Evolutionary conservation across 2,113 vertebrate species (phyloP).

Genomic region (Siniperca knerii): DNA sequence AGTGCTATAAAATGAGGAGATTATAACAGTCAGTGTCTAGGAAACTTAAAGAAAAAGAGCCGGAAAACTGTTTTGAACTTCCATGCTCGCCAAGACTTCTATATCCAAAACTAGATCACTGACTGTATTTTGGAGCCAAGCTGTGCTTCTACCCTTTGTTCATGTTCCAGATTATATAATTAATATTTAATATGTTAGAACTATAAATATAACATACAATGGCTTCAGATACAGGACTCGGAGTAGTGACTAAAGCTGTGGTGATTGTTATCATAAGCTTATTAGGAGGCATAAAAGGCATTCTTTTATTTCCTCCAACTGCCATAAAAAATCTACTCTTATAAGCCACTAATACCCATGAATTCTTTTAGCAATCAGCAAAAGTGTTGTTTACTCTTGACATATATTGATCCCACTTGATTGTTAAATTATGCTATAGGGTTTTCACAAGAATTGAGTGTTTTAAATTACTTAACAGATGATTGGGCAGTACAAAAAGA

Average conservation of each 20-base stretch:
- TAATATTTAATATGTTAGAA: slow-evolving; percentile 63
- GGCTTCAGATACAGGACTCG: slow-evolving; percentile 22
- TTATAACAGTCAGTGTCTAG: neutral
- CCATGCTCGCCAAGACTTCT: slow-evolving; percentile 2
- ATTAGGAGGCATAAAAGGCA: slow-evolving; percentile 32
- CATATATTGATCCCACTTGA: slow-evolving; percentile 11
- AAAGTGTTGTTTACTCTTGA: slow-evolving; percentile 1
- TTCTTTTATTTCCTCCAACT: slow-evolving; percentile 30
- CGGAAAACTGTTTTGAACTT: slow-evolving; percentile 27
- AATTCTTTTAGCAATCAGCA: slow-evolving; percentile 6
- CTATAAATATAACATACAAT: slow-evolving; percentile 48
- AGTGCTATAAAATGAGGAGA: slow-evolving; percentile 11
- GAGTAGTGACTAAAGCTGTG: slow-evolving; percentile 28
- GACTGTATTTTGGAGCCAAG: slow-evolving; percentile 38
- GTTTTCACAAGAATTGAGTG: neutral
- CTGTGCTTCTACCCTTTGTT: slow-evolving; percentile 48
- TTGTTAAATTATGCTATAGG: neutral
- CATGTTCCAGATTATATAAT: slow-evolving; percentile 63
- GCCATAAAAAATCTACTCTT: slow-evolving; percentile 26
- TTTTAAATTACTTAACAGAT: neutral
- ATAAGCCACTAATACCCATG: neutral
- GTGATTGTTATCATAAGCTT: slow-evolving; percentile 46
- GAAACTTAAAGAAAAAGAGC: slow-evolving; percentile 14
- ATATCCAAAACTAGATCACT: slow-evolving; percentile 26
- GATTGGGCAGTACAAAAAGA: neutral